Evolutionary conservation across 2,888 invertebrate species (phyloP), one percentile per base, ranked within the genome.

Genomic region (Xanthostigma xanthostigma): DNA sequence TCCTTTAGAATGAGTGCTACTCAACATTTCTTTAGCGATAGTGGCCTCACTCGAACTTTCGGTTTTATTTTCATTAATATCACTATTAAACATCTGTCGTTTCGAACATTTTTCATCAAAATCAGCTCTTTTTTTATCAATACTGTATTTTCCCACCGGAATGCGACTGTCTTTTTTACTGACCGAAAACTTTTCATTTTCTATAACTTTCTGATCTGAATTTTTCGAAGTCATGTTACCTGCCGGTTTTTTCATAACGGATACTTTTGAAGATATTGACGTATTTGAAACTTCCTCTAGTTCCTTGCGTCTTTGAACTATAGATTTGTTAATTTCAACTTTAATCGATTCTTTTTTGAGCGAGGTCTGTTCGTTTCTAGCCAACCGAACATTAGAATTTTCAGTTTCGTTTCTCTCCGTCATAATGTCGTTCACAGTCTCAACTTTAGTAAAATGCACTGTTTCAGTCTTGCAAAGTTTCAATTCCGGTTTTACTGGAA

Each of bases 401-500:
- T 41, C 17, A 2, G 41, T 41, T n/a, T 41, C 41, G 3, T 2
- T 10, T 41, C 17, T 41, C 13, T 27, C 13, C 2, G 1, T 9
- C 3, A 2, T 10, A 40, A 14, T 9, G 9, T 41, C 41, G n/a
- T 10, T 12, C 10, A 41, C 17, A 41, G 10, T 41, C 17, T 41
- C 17, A 41, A 17, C 41, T 41, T 41, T 41, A 41, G 41, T 5
- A 5, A n/a, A 8, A 38, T 12, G 13, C 13, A 12, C n/a, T 8
- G n/a, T 38, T 38, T 13, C 38, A 27, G 27, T 27, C 27, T 27
- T 27, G 27, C 27, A 27, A 3, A 27, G 27, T 27, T 27, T 35
- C 10, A 46, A 12, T 17, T 68, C 71, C 36, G 80, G 81, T 65
- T 81, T 81, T 0, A 67, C 69, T 38, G 81, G 81, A 51, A 81